Evolutionary conservation across 2,113 vertebrate species (phyloP), one percentile per base, ranked within the genome.

Genomic region (Oncorhynchus gorbuscha): DNA sequence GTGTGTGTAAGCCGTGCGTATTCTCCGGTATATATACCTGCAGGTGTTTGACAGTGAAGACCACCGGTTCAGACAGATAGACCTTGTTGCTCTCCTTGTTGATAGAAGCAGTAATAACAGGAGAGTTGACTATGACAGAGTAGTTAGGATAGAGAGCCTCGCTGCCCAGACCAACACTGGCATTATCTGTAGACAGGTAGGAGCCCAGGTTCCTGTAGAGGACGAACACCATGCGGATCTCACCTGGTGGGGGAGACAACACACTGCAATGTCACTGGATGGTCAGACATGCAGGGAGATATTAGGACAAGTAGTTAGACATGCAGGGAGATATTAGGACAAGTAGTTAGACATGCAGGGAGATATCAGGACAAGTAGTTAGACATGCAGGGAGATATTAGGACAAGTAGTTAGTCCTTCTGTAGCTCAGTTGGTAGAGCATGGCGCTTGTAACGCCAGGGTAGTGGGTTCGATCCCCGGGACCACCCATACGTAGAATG

Each of bases 51-150:
- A 99, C 95, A 12, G 95, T 98, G 88, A 99, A 99, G 77, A 98
- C 93, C 82, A 99, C 97, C 0, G 98, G 98, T 85, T 99, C 98
- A 68, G 97, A 96, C 85, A 99, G 90, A 90, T 99, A 99, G 76
- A 99, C 95, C 87, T 98, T 98, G 89, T 95, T 99, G 91, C 95
- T 97, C 87, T 99, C 98, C 89, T 98, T 99, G 91, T 99, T 98
- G 91, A 99, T 98, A 87, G 98, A 96, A 58, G 97, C 96, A 0
- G 95, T 97, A 88, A 99, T 97, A 78, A 99, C 95, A 1, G 97
- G 97, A 2, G 98, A 99, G 89, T 99, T 99, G 90, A 99, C 98
- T 8, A 99, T 99, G 75, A 99, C 95, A 0, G 98, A 98, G 89
- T 98, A 97, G 90, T 99, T 99, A 71, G 97, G 96, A 0, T 96